Conservation (phyloP, 2,113 vertebrate species). For the Cavia aperea region DNA sequence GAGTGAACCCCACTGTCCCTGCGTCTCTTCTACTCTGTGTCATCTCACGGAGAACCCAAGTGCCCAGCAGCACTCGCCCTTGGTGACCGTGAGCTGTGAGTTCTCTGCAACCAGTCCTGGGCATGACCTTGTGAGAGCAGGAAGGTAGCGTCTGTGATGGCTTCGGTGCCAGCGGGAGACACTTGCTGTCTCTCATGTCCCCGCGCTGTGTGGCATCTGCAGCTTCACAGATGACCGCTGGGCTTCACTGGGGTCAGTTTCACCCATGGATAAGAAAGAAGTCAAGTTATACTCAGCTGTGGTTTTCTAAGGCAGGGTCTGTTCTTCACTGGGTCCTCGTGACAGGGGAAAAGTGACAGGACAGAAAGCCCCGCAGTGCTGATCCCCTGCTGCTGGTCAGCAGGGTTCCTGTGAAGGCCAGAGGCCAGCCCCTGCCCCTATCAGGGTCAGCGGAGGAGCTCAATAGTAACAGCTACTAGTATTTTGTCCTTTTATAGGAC, state of each 20-base stretch:
- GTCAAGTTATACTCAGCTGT: not conserved
- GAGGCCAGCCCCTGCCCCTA: not conserved
- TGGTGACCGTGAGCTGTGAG: not conserved
- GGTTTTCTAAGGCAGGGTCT: not conserved
- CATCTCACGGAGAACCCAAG: not conserved
- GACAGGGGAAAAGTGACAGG: not conserved
- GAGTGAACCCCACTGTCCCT: not conserved
- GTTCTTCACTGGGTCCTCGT: not conserved
- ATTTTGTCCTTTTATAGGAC: not conserved
- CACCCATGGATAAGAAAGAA: not conserved
- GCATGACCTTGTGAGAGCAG: fast-evolving
- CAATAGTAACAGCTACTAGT: not conserved
- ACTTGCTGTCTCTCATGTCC: not conserved
- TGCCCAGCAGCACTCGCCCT: not conserved
- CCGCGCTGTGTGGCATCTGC: not conserved
- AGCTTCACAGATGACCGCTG: not conserved
- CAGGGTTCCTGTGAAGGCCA: not conserved
- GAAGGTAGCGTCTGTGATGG: not conserved
- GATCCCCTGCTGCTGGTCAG: not conserved
- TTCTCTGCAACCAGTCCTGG: not conserved
- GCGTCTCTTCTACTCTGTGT: not conserved
- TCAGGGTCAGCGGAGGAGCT: not conserved
- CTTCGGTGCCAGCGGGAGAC: not conserved
- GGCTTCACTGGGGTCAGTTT: not conserved
- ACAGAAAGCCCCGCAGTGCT: not conserved